Base-by-base conservation (phyloP, 2,113 vertebrate genomes). In the Capreolus pygargus region DNA sequence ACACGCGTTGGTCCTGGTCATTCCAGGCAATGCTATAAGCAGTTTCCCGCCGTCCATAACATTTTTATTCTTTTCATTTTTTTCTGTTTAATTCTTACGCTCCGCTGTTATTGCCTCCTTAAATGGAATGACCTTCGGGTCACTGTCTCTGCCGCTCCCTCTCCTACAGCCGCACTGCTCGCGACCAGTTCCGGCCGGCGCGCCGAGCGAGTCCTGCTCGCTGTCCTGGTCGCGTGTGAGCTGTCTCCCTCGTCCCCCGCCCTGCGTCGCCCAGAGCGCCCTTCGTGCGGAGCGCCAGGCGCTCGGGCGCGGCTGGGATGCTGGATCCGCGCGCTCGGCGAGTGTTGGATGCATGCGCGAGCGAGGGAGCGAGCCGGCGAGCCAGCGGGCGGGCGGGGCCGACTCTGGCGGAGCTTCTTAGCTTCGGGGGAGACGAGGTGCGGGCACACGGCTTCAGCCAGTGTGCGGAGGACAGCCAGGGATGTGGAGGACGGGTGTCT, bases 1-100 rank as follows among this genome's bases (percentile, higher is more conserved):
- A 52, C 14, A 15, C 0, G 0, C 10, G 3, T 43, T 74, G 39
- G 47, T 43, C 21, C 30, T 7, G 28, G n/a, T n/a, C 45, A 1
- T 47, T 50, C 47, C 15, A 43, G 60, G 10, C 5, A 5, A 33
- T n/a, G 19, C 81, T 79, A 67, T 10, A 30, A 3, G 55, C 19
- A 36, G 10, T 70, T 92, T 36, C 52, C 43, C 39, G 19, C 25
- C 57, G 76, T 50, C 6, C 0, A 0, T n/a, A 43, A 33, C 30
- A 47, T 50, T 30, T 92, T 33, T 39, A 21, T 13, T 23, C 30
- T 79, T 58, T 74, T 45, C 28, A 16, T 60, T 23, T 36, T 76
- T 74, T 61, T 36, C 60, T 47, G 25, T 36, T 54, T 30, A 74
- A 55, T 47, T 58, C 74, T 57, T 45, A 14, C 16, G 39, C 54